These are phyloP conservation scores for Adelphocoris suturalis DNA, from an alignment of 2,888 invertebrate genomes.

Conservation along the genomic window DNA sequence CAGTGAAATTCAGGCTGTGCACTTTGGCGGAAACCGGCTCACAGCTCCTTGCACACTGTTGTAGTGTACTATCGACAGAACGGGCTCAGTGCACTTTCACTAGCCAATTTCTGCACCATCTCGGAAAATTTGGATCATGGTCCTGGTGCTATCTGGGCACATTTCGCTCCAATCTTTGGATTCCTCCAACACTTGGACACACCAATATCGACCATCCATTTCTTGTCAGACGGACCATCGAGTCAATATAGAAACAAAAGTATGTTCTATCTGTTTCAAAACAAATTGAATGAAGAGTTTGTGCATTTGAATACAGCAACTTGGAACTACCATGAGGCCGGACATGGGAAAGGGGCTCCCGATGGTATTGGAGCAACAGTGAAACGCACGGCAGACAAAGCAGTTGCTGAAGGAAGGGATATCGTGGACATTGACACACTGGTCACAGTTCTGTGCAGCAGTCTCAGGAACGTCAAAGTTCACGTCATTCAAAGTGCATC, in stretches of 20 bases:
- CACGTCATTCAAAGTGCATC: slow-evolving; percentile 53
- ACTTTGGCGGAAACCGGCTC: slow-evolving; percentile 60
- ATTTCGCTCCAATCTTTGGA: neutral
- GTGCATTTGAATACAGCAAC: slow-evolving; percentile 73
- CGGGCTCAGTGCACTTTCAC: neutral
- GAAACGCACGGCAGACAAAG: slow-evolving; percentile 76
- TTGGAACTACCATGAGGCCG: slow-evolving; percentile 77
- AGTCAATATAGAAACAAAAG: too few species aligned
- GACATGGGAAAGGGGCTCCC: slow-evolving; percentile 77
- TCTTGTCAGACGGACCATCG: slow-evolving; percentile 78
- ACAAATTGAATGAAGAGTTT: slow-evolving; percentile 73
- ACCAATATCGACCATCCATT: slow-evolving; percentile 77
- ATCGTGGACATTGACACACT: slow-evolving; percentile 64
- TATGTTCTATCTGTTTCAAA: slow-evolving; percentile 77
- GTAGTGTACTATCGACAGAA: slow-evolving; percentile 72
- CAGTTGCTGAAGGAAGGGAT: slow-evolving; percentile 72
- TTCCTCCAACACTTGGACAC: too few species aligned
- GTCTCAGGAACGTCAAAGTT: neutral
- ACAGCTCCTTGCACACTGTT: slow-evolving; percentile 78
- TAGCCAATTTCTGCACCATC: neutral
- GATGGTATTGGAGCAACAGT: slow-evolving; percentile 77
- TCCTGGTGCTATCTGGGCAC: neutral
- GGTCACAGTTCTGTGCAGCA: neutral
- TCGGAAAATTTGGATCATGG: slow-evolving; percentile 11
- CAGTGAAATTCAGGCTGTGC: too few species aligned